A percentile compares a stretch with the other conserved stretches of the same genome.
These are phyloP conservation scores for Monochamus saltuarius DNA, from an alignment of 1,140 invertebrate species.

Conservation along the genomic window DNA sequence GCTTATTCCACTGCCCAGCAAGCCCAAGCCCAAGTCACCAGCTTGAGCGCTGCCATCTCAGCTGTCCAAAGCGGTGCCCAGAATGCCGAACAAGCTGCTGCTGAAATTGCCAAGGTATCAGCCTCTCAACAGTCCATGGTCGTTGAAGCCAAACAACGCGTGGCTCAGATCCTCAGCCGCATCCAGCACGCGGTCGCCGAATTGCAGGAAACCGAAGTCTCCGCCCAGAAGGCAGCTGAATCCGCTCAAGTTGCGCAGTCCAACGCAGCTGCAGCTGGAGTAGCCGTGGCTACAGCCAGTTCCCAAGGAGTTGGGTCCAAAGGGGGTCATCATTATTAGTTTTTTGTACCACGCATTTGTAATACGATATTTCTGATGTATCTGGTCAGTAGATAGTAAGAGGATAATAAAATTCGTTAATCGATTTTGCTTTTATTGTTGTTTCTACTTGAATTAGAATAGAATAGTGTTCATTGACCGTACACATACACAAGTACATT, in stretches of 20 bases:
- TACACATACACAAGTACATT: no score
- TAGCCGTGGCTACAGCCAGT: conserved; percentile 36
- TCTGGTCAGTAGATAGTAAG: no score
- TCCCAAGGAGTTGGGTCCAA: neutral
- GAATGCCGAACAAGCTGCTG: conserved; percentile 28
- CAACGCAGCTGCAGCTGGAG: conserved; percentile 40
- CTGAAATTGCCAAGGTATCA: conserved; percentile 34
- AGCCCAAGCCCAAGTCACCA: conserved; percentile 28
- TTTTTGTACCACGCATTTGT: no score
- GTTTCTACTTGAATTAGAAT: no score
- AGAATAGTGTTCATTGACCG: no score
- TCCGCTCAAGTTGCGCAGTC: conserved; percentile 37
- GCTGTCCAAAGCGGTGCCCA: conserved; percentile 32
- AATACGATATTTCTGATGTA: no score
- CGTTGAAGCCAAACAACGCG: conserved; percentile 32
- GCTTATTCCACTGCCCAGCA: conserved; percentile 34
- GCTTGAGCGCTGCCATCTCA: conserved; percentile 30
- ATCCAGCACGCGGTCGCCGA: conserved; percentile 32
- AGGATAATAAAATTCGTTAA: no score
- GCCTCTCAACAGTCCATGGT: conserved; percentile 38
- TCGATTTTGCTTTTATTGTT: no score
- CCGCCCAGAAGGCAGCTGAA: conserved; percentile 32
- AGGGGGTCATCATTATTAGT: no score
- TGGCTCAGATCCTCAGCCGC: conserved; percentile 24
- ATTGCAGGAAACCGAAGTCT: conserved; percentile 34